Percentiles rank a stretch among this genome's conserved stretches.
Conservation (phyloP, 2,888 invertebrate species). For the Catocala sponsa region DNA sequence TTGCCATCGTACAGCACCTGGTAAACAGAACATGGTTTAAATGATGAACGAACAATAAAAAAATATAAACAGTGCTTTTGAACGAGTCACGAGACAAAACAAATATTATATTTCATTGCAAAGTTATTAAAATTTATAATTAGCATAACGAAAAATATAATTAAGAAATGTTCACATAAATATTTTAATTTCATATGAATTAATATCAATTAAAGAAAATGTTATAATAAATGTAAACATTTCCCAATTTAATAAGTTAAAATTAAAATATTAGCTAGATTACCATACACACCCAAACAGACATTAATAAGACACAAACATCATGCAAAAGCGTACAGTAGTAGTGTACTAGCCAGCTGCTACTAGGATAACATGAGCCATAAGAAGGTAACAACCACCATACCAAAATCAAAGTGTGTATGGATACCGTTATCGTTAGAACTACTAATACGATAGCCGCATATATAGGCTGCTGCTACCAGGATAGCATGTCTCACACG, state of each 20-base stretch:
- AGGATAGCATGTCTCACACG: no score
- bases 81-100: background rate
- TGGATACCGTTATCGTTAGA: constrained; percentile 25
- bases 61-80: background rate
- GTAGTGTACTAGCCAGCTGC: constrained; percentile 21
- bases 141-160: no score
- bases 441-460: background rate
- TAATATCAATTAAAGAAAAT: no score
- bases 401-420: constrained; percentile 15
- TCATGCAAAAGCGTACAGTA: constrained; percentile 31
- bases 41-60: constrained; percentile 1
- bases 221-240: no score
- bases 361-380: constrained; percentile 34
- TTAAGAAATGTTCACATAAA: no score
- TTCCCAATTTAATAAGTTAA: no score
- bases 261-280: background rate
- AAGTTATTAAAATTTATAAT: no score
- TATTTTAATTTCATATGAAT: no score
- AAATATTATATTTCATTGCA: no score
- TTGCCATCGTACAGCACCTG: constrained; percentile 99
- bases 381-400: constrained; percentile 24
- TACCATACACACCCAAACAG: constrained; percentile 2
- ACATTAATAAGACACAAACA: constrained; percentile 7
- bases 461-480: no score
- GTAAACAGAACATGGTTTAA: constrained; percentile 5